These are phyloP conservation scores for Amazona ochrocephala DNA, from an alignment of 2,797 vertebrate genomes.

Conservation along the genomic window DNA sequence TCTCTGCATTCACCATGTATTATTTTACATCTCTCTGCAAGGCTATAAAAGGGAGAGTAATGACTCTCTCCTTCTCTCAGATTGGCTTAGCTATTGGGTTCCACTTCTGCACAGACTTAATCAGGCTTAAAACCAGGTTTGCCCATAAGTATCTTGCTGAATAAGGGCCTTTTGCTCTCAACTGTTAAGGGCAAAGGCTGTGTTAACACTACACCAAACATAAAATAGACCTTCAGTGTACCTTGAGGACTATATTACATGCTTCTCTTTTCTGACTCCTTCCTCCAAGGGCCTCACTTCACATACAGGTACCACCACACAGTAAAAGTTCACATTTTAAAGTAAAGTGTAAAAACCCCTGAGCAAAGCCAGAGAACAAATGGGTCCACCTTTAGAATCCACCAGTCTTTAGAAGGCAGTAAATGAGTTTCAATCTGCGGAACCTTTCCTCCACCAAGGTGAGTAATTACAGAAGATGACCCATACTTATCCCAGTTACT, in stretches of 20 bases:
- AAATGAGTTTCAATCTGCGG: neutral
- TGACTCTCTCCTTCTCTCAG: neutral
- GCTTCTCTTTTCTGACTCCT: neutral
- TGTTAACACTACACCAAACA: neutral
- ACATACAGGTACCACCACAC: neutral
- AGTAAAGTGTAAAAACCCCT: neutral
- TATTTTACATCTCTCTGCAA: neutral
- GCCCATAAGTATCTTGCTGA: neutral
- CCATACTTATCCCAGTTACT: conserved; percentile 25
- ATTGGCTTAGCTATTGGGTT: neutral
- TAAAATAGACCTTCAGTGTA: neutral
- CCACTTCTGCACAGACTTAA: neutral
- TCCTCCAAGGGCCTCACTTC: neutral
- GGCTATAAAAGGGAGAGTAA: neutral
- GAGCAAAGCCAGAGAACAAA: neutral
- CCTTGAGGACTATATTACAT: neutral
- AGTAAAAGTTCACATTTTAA: neutral
- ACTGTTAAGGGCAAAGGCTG: neutral
- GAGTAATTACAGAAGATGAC: conserved; percentile 40
- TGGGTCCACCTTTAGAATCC: neutral
- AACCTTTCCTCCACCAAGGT: conserved; percentile 39
- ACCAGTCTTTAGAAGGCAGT: neutral
- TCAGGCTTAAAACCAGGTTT: neutral
- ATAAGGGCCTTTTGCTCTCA: neutral
- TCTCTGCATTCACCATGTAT: neutral